A percentile compares a stretch with the other conserved stretches of the same genome.
phyloP scores from a whole-genome alignment of 2,888 invertebrate genomes.

The Sympetrum striolatum region DNA sequence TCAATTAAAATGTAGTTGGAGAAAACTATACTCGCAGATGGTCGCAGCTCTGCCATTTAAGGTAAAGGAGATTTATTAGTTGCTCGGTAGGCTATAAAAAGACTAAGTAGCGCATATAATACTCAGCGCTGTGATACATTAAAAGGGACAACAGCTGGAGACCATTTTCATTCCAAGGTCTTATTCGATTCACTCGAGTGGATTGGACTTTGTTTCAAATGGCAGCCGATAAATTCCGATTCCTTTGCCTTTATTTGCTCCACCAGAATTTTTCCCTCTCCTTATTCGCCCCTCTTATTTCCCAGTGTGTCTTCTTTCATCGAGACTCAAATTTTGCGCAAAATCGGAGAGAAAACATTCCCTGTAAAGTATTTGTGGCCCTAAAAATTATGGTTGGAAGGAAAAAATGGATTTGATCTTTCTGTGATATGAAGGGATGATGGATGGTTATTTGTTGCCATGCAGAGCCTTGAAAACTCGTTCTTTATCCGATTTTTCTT shows the following conservation, averaged over 20 bases:
- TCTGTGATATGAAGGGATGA: not conserved
- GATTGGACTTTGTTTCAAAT: not conserved
- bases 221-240: not conserved
- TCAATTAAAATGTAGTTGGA: too few relatives aligned
- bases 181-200: not conserved
- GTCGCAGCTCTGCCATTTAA: too few relatives aligned
- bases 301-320: not conserved
- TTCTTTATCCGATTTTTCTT: not conserved
- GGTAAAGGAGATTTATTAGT: too few relatives aligned
- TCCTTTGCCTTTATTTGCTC: not conserved
- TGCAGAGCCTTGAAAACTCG: not conserved
- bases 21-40: too few relatives aligned
- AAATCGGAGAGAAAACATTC: not conserved
- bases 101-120: not conserved
- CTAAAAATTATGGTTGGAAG: not conserved
- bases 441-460: not conserved
- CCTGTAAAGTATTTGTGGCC: not conserved
- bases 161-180: not conserved
- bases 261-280: not conserved
- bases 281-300: not conserved
- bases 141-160: not conserved
- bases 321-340: not conserved
- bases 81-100: too few relatives aligned
- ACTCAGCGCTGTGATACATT: not conserved
- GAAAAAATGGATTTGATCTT: not conserved